phyloP scores from a whole-genome alignment of 1,140 invertebrate species.

The Drosophila eugracilis region DNA sequence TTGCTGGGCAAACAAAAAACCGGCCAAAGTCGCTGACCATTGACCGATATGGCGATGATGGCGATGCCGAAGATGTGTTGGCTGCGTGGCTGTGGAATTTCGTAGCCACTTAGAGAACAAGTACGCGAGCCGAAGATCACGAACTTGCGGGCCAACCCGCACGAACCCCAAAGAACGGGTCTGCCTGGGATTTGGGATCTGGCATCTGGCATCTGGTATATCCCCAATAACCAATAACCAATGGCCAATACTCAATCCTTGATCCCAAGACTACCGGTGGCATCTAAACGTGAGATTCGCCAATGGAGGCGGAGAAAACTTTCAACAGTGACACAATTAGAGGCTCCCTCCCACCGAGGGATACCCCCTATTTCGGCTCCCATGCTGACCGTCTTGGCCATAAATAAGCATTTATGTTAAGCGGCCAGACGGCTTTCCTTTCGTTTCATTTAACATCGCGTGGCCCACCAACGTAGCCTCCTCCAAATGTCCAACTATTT shows the following conservation, averaged over 20 bases:
- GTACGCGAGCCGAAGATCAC: constrained; percentile 75
- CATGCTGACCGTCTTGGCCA: constrained; percentile 30
- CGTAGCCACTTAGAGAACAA: constrained; percentile 72
- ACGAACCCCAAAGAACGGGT: constrained; percentile 46
- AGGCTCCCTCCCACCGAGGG: constrained; percentile 18
- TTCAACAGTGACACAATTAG: constrained; percentile 74
- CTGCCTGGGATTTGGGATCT: constrained; percentile 12
- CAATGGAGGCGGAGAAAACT: constrained; percentile 53
- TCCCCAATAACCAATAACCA: background rate
- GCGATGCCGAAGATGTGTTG: constrained; percentile 37
- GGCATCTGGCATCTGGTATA: background rate
- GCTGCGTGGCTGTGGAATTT: constrained; percentile 75
- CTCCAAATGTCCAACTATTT: constrained; percentile 59
- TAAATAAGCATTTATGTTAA: constrained; percentile 57
- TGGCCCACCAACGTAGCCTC: constrained; percentile 58
- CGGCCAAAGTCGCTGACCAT: constrained; percentile 74
- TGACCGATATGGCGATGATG: constrained; percentile 59
- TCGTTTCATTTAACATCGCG: constrained; percentile 18
- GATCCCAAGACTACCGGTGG: constrained; percentile 13
- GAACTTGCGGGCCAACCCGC: constrained; percentile 74
- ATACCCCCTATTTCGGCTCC: background rate
- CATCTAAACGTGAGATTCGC: constrained; percentile 44
- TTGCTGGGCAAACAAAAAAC: constrained; percentile 63
- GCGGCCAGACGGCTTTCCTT: constrained; percentile 40
- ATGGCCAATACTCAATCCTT: constrained; percentile 3